Evolutionary conservation across 2,888 invertebrate genomes (phyloP), one percentile per base, ranked within the genome.

Genomic region (Ochropleura plecta): DNA sequence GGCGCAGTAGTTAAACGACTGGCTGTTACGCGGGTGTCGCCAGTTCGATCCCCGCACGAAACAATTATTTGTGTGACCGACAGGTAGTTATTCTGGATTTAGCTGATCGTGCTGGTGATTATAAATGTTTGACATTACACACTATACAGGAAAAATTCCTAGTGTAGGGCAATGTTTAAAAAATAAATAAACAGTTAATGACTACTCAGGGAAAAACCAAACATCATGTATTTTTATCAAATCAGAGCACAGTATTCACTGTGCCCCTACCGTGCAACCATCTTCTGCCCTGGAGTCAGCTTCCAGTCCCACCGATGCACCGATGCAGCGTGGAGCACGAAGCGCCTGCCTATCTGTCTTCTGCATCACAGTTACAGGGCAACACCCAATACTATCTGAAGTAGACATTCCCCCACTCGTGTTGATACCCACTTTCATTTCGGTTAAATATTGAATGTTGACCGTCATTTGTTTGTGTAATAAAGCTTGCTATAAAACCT

Each of bases 371-470:
- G 42, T 49, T 49, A 65, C 51, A 30, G 14, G 4, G 1, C 16
- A 14, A 5, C 4, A 53, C 10, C 16, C 40, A 20, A 20, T 42
- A 20, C n/a, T 6, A 9, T 20, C 46, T 10, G 30, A 30, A 10
- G 16, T 20, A 40, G 6, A 30, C 14, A 48, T 40, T 3, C 5
- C 18, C 4, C n/a, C 5, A 10, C n/a, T 20, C n/a, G 59, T 48
- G 16, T n/a, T 1, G 1, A 10, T 59, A 60, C 42, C n/a, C n/a
- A 10, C 30, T 55, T 30, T 18, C 0, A 53, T 49, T 48, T 18
- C 5, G n/a, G 12, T 59, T n/a, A 42, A 79, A 64, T 73, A 55
- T 68, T 57, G 18, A 30, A 55, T 60, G 44, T 60, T 14, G 65
- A 55, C 60, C 20, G 55, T 62, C 65, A 51, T 79, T 62, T 40